These are phyloP conservation scores for Bombus cullumanus DNA, from an alignment of 1,140 invertebrate species.

Conservation along the genomic window DNA sequence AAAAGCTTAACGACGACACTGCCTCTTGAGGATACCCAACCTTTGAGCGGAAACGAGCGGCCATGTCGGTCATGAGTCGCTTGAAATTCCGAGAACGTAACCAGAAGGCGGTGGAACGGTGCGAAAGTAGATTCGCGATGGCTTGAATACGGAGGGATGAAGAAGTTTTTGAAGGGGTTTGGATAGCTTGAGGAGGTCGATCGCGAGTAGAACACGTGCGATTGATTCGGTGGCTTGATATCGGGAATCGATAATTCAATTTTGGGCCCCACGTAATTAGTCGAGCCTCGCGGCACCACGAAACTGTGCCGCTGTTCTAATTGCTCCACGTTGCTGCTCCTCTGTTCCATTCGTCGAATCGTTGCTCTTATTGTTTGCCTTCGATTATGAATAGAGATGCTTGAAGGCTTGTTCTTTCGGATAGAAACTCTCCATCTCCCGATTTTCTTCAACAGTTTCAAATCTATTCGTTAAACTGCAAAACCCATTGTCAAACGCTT, in stretches of 20 bases:
- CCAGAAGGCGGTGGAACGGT: not conserved
- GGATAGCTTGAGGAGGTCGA: not conserved
- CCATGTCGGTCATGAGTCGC: not conserved
- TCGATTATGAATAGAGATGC: not conserved
- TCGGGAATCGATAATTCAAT: conserved; percentile 54
- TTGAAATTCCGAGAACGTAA: conserved; percentile 17
- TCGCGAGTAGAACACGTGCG: conserved; percentile 11
- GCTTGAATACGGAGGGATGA: not conserved
- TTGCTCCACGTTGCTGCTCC: conserved; percentile 7
- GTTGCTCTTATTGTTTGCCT: not conserved
- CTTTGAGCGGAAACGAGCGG: not conserved
- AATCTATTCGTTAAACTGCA: too few relatives aligned
- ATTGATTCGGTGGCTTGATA: conserved; percentile 34
- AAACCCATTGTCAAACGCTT: too few relatives aligned
- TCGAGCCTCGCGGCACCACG: conserved; percentile 22
- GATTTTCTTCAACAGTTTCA: too few relatives aligned
- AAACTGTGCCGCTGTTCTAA: conserved; percentile 31
- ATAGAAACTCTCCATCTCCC: not conserved
- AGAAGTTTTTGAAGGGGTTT: conserved; percentile 17
- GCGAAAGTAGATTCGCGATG: not conserved
- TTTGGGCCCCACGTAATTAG: conserved; percentile 35
- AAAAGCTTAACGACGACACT: not conserved
- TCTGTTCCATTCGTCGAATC: not conserved
- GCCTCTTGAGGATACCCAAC: not conserved
- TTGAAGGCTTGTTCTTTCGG: not conserved